A percentile compares a stretch with the other conserved stretches of the same genome.
Evolutionary conservation across 2,113 vertebrate species (phyloP).

Genomic region (Genyomyrus donnyi): DNA sequence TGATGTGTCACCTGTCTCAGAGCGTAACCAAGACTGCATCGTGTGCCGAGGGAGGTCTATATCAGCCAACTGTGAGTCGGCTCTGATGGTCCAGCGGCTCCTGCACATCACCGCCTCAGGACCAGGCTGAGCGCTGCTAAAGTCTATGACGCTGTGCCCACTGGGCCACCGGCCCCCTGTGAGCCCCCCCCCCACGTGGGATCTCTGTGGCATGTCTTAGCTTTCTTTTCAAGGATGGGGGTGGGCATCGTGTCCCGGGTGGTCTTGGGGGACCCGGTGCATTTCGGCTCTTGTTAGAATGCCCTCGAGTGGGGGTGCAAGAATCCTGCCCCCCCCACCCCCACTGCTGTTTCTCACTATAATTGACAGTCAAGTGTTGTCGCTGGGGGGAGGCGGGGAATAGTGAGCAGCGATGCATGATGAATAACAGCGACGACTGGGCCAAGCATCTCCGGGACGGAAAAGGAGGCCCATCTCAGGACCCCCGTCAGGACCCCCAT

Average conservation of each 20-base stretch:
- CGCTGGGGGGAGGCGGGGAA: slow-evolving; percentile 39
- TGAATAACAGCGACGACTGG: slow-evolving; percentile 45
- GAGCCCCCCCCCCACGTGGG: neutral
- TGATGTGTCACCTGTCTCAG: neutral
- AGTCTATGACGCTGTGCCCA: neutral
- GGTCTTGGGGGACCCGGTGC: neutral
- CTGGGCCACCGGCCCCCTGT: neutral
- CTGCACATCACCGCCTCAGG: neutral
- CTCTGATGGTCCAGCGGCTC: neutral
- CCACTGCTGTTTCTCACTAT: neutral
- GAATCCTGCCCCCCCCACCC: neutral
- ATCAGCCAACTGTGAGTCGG: neutral
- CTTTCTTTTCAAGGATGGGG: neutral
- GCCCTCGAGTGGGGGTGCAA: neutral
- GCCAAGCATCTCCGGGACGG: slow-evolving; percentile 47
- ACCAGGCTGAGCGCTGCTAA: neutral
- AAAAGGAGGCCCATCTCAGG: slow-evolving; percentile 44
- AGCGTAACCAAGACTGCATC: neutral
- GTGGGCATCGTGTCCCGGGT: neutral
- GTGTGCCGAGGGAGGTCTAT: neutral
- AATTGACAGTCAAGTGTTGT: neutral
- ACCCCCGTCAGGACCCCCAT: slow-evolving; percentile 35
- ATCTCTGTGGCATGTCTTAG: neutral
- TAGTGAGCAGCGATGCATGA: slow-evolving; percentile 42
- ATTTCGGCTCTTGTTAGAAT: neutral